Evolutionary conservation across 1,140 invertebrate genomes (phyloP).

Genomic region (Platyura marginata): DNA sequence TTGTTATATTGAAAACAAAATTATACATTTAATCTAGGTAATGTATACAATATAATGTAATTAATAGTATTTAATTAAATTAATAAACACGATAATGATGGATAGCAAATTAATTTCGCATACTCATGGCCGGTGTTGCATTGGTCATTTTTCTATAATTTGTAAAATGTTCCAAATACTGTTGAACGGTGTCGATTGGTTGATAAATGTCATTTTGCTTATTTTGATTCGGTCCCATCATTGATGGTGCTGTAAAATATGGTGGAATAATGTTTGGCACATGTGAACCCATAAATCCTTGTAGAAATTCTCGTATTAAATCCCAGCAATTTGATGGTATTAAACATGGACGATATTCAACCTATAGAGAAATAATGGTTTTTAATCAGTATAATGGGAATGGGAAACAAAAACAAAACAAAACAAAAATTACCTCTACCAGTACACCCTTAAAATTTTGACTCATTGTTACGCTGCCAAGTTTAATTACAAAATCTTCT

Average conservation of each 20-base stretch:
- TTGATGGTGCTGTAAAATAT: slow-evolving; percentile 33
- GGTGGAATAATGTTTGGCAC: slow-evolving; percentile 41
- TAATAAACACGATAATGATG: background rate
- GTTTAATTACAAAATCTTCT: slow-evolving; percentile 85
- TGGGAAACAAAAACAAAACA: background rate
- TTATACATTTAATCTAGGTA: background rate
- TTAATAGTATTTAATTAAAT: no score
- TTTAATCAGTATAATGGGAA: no score
- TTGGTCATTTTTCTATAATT: slow-evolving; percentile 52
- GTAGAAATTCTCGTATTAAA: slow-evolving; percentile 78
- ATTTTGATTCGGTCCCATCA: slow-evolving; percentile 23
- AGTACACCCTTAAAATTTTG: slow-evolving; percentile 88
- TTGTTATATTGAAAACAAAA: background rate
- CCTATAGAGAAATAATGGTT: no score
- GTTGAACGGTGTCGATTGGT: slow-evolving; percentile 80
- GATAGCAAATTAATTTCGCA: background rate
- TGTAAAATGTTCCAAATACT: slow-evolving; percentile 90
- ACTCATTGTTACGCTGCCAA: slow-evolving; percentile 82
- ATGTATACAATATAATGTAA: background rate
- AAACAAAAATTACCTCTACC: slow-evolving; percentile 47
- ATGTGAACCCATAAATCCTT: slow-evolving; percentile 70
- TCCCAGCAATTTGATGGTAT: slow-evolving; percentile 79
- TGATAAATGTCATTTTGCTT: slow-evolving; percentile 67
- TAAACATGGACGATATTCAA: slow-evolving; percentile 83
- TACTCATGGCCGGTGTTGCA: background rate